These are phyloP conservation scores for Scomberomorus guttatus DNA, from an alignment of 2,797 vertebrate genomes.

Conservation along the genomic window DNA sequence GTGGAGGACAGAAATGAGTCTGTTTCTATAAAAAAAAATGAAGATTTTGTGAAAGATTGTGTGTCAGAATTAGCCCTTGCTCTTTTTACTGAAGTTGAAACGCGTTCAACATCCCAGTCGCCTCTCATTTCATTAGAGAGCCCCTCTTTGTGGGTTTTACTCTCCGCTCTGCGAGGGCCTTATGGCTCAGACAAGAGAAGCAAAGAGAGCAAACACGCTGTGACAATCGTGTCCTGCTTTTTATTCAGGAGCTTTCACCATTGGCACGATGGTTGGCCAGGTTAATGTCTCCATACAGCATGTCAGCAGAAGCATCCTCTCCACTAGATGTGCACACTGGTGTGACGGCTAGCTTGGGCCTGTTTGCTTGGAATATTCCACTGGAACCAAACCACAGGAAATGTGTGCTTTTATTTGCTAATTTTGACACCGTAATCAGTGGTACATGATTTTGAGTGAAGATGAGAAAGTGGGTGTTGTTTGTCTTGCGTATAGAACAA, in stretches of 20 bases:
- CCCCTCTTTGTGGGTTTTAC: constrained; percentile 54
- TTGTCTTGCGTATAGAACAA: neutral
- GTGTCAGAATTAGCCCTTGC: constrained; percentile 9
- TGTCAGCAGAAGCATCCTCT: constrained; percentile 80
- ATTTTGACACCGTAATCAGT: constrained; percentile 51
- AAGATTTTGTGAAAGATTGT: neutral
- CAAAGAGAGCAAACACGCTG: constrained; percentile 81
- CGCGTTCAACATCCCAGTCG: constrained; percentile 2
- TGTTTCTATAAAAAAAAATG: neutral
- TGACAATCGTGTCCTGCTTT: constrained; percentile 85
- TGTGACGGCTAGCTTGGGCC: constrained; percentile 69
- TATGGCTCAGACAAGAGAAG: constrained; percentile 73
- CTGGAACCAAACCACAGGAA: constrained; percentile 44
- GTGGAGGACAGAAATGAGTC: neutral
- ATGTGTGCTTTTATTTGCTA: constrained; percentile 31
- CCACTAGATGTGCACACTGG: constrained; percentile 62
- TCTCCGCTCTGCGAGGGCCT: constrained; percentile 59
- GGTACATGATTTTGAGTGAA: constrained; percentile 39
- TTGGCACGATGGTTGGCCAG: constrained; percentile 77
- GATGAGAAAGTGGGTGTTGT: constrained; percentile 31
- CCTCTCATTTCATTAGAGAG: constrained; percentile 51
- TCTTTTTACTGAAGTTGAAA: constrained; percentile 9
- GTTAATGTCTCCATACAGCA: constrained; percentile 85
- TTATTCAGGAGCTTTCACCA: constrained; percentile 78
- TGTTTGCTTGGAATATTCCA: constrained; percentile 55